Conservation (phyloP, 2,797 vertebrate genomes). For the Pseudopleuronectes americanus region DNA sequence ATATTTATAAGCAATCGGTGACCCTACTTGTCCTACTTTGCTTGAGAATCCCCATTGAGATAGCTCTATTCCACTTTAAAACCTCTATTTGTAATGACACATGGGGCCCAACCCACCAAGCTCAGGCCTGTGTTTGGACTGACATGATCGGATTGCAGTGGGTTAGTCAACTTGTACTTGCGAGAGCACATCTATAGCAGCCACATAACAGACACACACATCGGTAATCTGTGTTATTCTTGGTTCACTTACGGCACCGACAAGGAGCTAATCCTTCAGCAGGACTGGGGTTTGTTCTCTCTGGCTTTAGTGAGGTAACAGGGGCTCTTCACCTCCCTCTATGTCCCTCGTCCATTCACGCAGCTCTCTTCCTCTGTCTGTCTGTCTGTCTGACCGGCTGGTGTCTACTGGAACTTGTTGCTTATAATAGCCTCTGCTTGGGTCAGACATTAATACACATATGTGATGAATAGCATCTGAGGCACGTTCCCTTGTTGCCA, state of each 20-base stretch:
- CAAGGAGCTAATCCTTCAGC: slow-evolving; percentile 75
- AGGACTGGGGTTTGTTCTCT: slow-evolving; percentile 69
- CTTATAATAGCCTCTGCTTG: slow-evolving; percentile 84
- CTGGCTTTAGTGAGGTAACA: slow-evolving; percentile 73
- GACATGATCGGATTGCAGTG: slow-evolving; percentile 30
- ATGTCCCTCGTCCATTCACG: slow-evolving; percentile 72
- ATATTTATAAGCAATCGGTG: slow-evolving; percentile 35
- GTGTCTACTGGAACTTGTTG: slow-evolving; percentile 52
- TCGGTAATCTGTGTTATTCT: slow-evolving; percentile 80
- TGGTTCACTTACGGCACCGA: slow-evolving; percentile 80
- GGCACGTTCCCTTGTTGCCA: slow-evolving; percentile 68
- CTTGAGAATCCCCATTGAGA: slow-evolving; percentile 28
- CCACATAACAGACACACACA: slow-evolving; percentile 40
- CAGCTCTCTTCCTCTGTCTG: slow-evolving; percentile 32
- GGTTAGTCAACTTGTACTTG: slow-evolving; percentile 42
- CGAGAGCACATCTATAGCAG: slow-evolving; percentile 40
- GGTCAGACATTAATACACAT: slow-evolving; percentile 76
- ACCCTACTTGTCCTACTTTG: slow-evolving; percentile 43
- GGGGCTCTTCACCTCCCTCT: slow-evolving; percentile 62
- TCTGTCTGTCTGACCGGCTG: slow-evolving; percentile 26
- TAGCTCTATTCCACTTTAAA: slow-evolving; percentile 40
- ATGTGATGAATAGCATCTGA: slow-evolving; percentile 64
- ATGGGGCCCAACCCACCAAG: slow-evolving; percentile 5
- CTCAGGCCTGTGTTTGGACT: slow-evolving; percentile 27
- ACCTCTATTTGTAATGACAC: slow-evolving; percentile 10